Evolutionary conservation across 1,140 invertebrate species (phyloP).

Genomic region (Penaeus vannamei): DNA sequence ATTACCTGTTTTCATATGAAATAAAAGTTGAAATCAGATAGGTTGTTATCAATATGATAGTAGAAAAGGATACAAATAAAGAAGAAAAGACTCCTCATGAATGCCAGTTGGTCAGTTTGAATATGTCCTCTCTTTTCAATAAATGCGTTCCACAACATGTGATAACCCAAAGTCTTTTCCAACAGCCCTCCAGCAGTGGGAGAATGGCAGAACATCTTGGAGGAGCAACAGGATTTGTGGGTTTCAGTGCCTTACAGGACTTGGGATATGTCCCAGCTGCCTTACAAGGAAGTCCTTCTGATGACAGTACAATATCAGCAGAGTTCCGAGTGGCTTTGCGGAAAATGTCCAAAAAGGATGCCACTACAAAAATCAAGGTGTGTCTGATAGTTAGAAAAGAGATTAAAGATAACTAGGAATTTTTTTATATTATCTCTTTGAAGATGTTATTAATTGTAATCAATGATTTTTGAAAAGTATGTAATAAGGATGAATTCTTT

Average conservation of each 20-base stretch:
- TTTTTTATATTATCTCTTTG: neutral
- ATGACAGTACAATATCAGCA: conserved; percentile 73
- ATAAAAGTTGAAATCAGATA: too few species aligned
- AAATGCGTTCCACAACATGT: conserved; percentile 3
- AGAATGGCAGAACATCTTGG: conserved; percentile 83
- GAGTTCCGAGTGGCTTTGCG: conserved; percentile 73
- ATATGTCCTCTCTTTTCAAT: too few species aligned
- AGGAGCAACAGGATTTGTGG: conserved; percentile 77
- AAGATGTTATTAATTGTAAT: neutral
- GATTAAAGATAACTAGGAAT: neutral
- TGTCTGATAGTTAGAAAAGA: conserved; percentile 1
- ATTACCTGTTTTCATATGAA: too few species aligned
- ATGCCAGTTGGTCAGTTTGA: too few species aligned
- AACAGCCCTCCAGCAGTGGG: conserved; percentile 86
- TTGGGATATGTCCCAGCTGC: conserved; percentile 77
- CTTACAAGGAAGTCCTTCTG: conserved; percentile 73
- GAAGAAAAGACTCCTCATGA: neutral
- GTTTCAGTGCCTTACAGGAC: conserved; percentile 79
- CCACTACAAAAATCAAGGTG: conserved; percentile 87
- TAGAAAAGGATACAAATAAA: neutral
- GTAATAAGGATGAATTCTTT: neutral
- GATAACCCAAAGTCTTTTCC: conserved; percentile 54
- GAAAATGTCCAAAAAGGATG: conserved; percentile 86
- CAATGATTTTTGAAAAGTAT: too few species aligned
- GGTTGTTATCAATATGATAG: conserved; percentile 20